Conservation (phyloP, 2,888 invertebrate genomes). For the Mimas tiliae region DNA sequence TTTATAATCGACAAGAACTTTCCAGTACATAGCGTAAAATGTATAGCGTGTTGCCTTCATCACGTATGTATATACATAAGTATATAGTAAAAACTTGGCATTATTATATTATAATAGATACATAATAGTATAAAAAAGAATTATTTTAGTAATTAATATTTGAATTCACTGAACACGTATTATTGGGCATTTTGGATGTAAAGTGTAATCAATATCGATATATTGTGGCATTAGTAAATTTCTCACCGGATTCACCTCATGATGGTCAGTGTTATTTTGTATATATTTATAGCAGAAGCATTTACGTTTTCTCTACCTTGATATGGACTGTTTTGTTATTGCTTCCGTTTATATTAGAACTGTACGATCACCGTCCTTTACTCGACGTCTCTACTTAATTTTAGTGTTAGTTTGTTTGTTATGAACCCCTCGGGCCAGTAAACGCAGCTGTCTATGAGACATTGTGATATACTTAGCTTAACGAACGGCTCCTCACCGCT, state of each 20-base stretch:
- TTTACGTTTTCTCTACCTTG: constrained; percentile 60
- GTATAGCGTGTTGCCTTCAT: constrained; percentile 51
- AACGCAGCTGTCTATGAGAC: constrained; percentile 79
- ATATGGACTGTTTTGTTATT: constrained; percentile 64
- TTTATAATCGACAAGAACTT: constrained; percentile 18
- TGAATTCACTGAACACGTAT: constrained; percentile 48
- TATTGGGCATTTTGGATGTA: constrained; percentile 56
- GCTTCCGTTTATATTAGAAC: constrained; percentile 60
- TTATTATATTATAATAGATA: constrained; percentile 50
- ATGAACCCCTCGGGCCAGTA: constrained; percentile 79
- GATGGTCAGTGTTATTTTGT: constrained; percentile 70
- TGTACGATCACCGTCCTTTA: constrained; percentile 75
- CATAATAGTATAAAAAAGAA: constrained; percentile 50
- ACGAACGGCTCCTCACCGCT: constrained; percentile 47
- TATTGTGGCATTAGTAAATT: constrained; percentile 69
- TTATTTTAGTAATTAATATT: constrained; percentile 56
- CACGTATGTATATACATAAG: constrained; percentile 27
- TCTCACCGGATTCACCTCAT: constrained; percentile 64
- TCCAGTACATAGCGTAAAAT: constrained; percentile 17
- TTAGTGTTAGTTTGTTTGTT: constrained; percentile 78
- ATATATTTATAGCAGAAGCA: constrained; percentile 65
- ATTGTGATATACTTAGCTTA: constrained; percentile 80
- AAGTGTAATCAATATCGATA: constrained; percentile 47
- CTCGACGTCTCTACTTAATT: constrained; percentile 79
- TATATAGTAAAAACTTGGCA: constrained; percentile 47